Conservation (phyloP, 2,113 vertebrate genomes). For the Triplophysa siluroides region DNA sequence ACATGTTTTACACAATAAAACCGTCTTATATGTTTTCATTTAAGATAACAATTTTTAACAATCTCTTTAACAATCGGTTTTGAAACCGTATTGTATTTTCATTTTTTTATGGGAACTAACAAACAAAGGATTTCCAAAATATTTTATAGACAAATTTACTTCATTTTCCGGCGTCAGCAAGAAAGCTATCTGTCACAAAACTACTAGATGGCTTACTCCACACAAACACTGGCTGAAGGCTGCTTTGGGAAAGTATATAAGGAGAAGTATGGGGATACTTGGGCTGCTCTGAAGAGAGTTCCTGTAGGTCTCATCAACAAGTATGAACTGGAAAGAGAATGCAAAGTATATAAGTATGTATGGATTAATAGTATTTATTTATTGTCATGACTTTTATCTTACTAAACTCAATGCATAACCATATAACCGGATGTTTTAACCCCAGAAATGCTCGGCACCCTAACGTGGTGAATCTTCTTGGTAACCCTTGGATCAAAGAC, state of each 20-base stretch:
- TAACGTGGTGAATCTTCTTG: conserved; percentile 74
- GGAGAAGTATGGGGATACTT: conserved; percentile 67
- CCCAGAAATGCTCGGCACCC: conserved; percentile 66
- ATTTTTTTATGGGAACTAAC: too few species aligned
- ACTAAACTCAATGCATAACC: neutral
- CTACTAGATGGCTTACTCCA: conserved; percentile 68
- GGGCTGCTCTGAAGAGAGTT: conserved; percentile 74
- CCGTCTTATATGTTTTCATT: too few species aligned
- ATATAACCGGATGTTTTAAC: neutral
- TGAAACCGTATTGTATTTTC: too few species aligned
- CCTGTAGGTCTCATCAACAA: conserved; percentile 55
- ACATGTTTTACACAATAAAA: too few species aligned
- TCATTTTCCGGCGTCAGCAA: too few species aligned
- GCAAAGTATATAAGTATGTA: conserved; percentile 70
- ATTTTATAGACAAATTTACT: too few species aligned
- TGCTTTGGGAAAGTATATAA: conserved; percentile 74
- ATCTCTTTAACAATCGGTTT: too few species aligned
- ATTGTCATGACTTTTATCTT: neutral
- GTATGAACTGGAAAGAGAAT: conserved; percentile 70
- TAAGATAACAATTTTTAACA: too few species aligned
- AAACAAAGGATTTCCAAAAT: too few species aligned
- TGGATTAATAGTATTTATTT: neutral
- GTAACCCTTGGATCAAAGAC: conserved; percentile 62
- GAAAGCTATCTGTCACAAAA: too few species aligned
- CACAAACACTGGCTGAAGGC: conserved; percentile 66